These are phyloP conservation scores for Cepphus grylle DNA, from an alignment of 2,113 vertebrate species.

Conservation along the genomic window DNA sequence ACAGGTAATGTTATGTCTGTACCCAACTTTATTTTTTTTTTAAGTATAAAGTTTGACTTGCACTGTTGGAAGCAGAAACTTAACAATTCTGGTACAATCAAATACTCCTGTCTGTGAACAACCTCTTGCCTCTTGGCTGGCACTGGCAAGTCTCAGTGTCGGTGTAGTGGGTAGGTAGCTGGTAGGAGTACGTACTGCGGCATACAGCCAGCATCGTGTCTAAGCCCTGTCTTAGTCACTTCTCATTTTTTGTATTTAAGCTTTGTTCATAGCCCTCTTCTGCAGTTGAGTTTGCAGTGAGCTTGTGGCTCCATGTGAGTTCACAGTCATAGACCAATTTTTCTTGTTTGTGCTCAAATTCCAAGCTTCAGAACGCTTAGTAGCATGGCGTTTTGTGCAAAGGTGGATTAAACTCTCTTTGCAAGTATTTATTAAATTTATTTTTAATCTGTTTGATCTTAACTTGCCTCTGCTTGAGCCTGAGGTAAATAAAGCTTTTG, in stretches of 20 bases:
- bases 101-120: background rate
- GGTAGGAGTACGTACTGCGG: background rate
- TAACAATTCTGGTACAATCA: background rate
- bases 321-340: background rate
- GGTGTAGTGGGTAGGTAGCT: background rate
- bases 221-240: background rate
- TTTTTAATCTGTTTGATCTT: constrained; percentile 1
- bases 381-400: background rate
- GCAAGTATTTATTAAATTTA: background rate
- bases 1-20: background rate
- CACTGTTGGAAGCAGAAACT: background rate
- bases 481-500: background rate
- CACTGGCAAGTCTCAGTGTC: background rate
- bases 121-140: background rate
- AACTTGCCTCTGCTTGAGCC: background rate
- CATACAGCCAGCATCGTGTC: background rate
- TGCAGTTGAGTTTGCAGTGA: background rate
- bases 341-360: background rate
- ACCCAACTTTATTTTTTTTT: background rate
- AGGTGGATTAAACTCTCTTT: background rate
- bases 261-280: background rate
- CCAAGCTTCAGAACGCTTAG: background rate
- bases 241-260: background rate
- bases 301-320: background rate
- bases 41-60: background rate